These are phyloP conservation scores for Synergus itoensis DNA, from an alignment of 2,888 invertebrate species.

Conservation along the genomic window DNA sequence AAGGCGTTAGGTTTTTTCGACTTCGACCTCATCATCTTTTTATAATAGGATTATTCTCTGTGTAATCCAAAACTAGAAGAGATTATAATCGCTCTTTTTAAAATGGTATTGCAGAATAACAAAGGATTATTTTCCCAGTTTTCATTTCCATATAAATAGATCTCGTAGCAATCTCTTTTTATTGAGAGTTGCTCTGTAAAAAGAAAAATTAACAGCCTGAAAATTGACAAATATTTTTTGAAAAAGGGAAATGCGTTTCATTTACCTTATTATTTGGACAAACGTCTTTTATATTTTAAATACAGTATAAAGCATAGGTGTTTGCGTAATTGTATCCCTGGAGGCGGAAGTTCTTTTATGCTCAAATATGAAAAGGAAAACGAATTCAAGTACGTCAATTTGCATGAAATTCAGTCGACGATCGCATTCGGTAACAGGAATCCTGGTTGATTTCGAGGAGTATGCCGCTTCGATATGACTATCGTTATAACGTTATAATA, in stretches of 20 bases:
- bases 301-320: not conserved
- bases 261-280: not conserved
- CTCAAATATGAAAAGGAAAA: not conserved
- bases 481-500: not conserved
- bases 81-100: not conserved
- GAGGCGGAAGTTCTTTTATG: conserved; percentile 20
- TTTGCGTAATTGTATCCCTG: conserved; percentile 19
- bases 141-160: conserved; percentile 29
- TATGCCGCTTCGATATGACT: not conserved
- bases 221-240: conserved; percentile 1
- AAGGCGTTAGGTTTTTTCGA: too few relatives aligned
- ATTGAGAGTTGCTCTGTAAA: conserved; percentile 1
- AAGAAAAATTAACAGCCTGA: not conserved
- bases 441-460: conserved; percentile 25
- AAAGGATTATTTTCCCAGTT: conserved; percentile 1
- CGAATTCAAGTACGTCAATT: conserved; percentile 30
- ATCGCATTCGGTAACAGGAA: conserved; percentile 23
- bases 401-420: conserved; percentile 20
- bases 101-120: not conserved
- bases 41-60: not conserved
- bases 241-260: not conserved
- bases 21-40: too few relatives aligned
- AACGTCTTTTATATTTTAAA: too few relatives aligned
- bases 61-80: not conserved
- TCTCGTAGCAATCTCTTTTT: conserved; percentile 8